phyloP scores from a whole-genome alignment of 2,113 vertebrate genomes.

The Plotosus lineatus region DNA sequence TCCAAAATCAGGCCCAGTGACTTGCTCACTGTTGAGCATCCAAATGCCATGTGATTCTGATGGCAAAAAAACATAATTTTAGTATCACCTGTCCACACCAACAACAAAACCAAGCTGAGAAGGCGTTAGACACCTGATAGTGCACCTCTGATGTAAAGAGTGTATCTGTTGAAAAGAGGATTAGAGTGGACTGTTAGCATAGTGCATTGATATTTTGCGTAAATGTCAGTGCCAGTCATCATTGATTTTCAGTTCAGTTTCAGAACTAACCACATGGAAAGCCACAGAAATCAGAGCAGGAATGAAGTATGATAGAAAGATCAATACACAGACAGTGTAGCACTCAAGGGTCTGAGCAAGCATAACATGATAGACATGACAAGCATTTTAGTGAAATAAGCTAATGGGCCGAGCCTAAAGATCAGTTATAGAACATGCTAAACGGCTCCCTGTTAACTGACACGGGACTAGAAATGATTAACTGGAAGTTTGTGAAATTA shows the following conservation, averaged over 20 bases:
- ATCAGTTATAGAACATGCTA: constrained; percentile 21
- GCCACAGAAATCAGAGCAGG: constrained; percentile 3
- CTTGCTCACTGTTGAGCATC: no score
- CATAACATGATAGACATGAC: constrained; percentile 6
- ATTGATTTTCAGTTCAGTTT: neutral
- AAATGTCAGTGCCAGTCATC: neutral
- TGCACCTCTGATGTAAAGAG: no score
- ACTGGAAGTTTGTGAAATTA: neutral
- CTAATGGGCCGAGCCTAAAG: neutral
- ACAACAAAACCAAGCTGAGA: no score
- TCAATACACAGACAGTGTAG: constrained; percentile 7
- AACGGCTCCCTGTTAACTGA: neutral
- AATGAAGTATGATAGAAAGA: constrained; percentile 1
- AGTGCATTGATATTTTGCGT: neutral
- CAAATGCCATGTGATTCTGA: no score
- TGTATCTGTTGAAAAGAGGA: no score
- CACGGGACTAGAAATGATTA: neutral
- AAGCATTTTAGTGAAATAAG: constrained; percentile 4
- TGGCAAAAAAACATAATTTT: no score
- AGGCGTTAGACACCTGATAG: no score
- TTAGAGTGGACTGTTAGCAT: neutral
- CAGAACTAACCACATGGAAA: neutral
- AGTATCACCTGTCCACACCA: no score
- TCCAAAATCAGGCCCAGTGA: no score
- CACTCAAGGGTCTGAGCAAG: neutral